Conservation (phyloP, 2,888 invertebrate genomes). For the Xestia rhomboidea region DNA sequence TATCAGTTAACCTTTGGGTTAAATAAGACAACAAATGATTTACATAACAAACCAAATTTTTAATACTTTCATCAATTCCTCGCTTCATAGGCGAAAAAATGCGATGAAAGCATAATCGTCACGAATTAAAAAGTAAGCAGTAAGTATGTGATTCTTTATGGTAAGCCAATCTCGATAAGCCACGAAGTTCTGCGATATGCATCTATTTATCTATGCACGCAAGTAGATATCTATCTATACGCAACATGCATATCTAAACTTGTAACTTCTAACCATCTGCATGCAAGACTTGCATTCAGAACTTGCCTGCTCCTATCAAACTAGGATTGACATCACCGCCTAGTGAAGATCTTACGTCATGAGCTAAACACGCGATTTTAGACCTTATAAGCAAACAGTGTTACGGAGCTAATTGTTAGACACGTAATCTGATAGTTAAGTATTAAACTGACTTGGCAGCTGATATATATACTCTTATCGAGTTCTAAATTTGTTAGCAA, state of each 20-base stretch:
- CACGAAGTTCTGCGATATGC: slow-evolving; percentile 15
- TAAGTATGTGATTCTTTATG: slow-evolving; percentile 11
- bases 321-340: slow-evolving; percentile 63
- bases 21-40: not conserved
- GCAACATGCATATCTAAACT: slow-evolving; percentile 5
- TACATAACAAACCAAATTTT: not conserved
- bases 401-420: slow-evolving; percentile 44
- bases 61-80: not conserved
- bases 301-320: slow-evolving; percentile 53
- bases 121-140: slow-evolving; percentile 13
- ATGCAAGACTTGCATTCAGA: slow-evolving; percentile 53
- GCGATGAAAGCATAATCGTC: not conserved
- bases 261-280: slow-evolving; percentile 25
- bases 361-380: slow-evolving; percentile 27
- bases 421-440: slow-evolving; percentile 31
- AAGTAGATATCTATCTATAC: not conserved
- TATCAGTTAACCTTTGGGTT: not conserved
- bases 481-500: slow-evolving; percentile 32
- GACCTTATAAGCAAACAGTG: slow-evolving; percentile 34
- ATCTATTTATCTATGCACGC: slow-evolving; percentile 11
- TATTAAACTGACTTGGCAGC: slow-evolving; percentile 36
- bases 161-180: slow-evolving; percentile 18
- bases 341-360: slow-evolving; percentile 64
- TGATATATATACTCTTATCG: slow-evolving; percentile 42
- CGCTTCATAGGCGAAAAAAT: not conserved